Evolutionary conservation across 2,797 vertebrate species (phyloP).

Genomic region (Coilia nasus): DNA sequence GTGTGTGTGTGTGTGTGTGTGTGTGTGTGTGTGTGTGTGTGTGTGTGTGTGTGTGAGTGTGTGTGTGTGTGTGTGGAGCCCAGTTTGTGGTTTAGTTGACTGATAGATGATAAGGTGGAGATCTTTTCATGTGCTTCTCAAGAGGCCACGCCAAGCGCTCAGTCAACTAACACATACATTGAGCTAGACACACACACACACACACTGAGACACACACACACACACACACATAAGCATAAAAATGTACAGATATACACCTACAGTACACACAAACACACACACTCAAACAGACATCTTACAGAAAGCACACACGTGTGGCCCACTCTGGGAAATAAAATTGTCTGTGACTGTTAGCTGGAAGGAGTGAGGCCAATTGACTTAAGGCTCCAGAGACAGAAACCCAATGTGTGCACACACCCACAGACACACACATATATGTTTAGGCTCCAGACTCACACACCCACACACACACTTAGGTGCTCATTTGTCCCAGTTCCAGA

Average conservation of each 20-base stretch:
- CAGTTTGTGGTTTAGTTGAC: too few species aligned
- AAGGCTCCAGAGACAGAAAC: too few species aligned
- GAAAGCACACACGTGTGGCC: too few species aligned
- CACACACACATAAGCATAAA: background rate
- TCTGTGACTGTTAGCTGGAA: too few species aligned
- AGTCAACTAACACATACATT: background rate
- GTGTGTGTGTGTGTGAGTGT: background rate
- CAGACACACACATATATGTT: background rate
- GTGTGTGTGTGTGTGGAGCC: conserved; percentile 32
- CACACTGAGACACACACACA: background rate
- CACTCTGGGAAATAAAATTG: too few species aligned
- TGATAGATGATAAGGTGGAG: conserved; percentile 47
- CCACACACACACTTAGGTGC: background rate
- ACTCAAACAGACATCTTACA: background rate
- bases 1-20: conserved; percentile 36
- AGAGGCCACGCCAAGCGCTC: background rate
- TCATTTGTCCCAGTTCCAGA: background rate
- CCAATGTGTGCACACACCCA: too few species aligned
- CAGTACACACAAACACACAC: background rate
- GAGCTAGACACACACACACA: background rate
- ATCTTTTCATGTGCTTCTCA: conserved; percentile 46
- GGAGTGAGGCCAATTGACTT: conserved; percentile 27
- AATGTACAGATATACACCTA: background rate
- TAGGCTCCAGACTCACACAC: conserved; percentile 26
- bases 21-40: background rate